A percentile compares a stretch with the other conserved stretches of the same genome.
Conservation (phyloP, 2,888 invertebrate species). For the Cheilosia vernalis region DNA sequence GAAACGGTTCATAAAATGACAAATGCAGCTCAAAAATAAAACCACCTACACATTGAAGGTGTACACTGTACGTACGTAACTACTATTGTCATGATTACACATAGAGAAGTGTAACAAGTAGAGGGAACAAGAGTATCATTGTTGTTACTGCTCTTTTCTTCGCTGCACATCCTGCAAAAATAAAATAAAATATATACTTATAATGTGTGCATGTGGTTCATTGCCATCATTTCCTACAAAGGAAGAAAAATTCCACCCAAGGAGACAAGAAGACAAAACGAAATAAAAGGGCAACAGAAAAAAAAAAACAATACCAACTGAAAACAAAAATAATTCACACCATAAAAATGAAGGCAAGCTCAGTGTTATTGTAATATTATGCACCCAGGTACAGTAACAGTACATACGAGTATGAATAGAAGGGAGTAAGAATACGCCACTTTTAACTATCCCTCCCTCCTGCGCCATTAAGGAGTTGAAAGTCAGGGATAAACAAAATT, state of each 20-base stretch:
- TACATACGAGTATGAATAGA: neutral
- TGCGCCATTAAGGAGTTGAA: constrained; percentile 47
- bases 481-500: constrained; percentile 64
- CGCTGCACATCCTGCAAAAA: constrained; percentile 32
- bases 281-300: neutral
- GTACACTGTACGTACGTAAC: neutral
- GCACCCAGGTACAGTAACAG: constrained; percentile 49
- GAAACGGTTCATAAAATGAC: neutral
- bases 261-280: constrained; percentile 6
- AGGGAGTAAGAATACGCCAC: neutral
- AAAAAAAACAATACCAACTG: neutral
- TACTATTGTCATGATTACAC: constrained; percentile 14
- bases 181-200: constrained; percentile 3
- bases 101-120: constrained; percentile 62
- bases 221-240: constrained; percentile 34
- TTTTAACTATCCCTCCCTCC: constrained; percentile 34
- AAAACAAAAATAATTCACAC: constrained; percentile 52
- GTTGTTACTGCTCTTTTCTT: constrained; percentile 18
- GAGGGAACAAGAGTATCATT: constrained; percentile 5
- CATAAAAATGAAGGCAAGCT: constrained; percentile 46
- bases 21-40: constrained; percentile 15
- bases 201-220: constrained; percentile 27
- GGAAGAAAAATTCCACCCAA: neutral
- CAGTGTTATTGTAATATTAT: constrained; percentile 67
- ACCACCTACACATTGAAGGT: neutral